Percentiles rank a stretch among this genome's conserved stretches.
These are phyloP conservation scores for Neomicropteryx cornuta DNA, from an alignment of 1,140 invertebrate species.

Conservation along the genomic window DNA sequence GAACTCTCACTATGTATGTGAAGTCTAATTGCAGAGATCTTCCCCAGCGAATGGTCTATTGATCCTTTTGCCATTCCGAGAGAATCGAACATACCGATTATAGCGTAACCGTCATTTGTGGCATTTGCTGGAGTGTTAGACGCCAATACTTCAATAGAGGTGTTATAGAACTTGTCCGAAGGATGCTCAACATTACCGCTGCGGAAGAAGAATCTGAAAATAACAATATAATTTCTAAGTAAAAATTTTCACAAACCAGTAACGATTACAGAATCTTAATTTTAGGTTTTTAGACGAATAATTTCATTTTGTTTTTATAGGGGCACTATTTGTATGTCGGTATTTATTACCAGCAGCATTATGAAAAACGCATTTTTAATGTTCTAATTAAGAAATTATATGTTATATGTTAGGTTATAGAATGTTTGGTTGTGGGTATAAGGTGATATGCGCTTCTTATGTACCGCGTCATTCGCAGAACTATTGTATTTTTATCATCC, in stretches of 20 bases:
- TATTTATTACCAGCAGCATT: neutral
- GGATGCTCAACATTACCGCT: conserved; percentile 89
- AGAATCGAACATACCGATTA: conserved; percentile 65
- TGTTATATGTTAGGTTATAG: no score
- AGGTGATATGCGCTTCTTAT: no score
- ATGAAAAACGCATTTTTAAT: neutral
- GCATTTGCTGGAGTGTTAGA: conserved; percentile 42
- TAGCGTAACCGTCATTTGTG: conserved; percentile 59
- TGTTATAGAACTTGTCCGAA: conserved; percentile 83
- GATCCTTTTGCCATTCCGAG: conserved; percentile 67
- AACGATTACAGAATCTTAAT: neutral
- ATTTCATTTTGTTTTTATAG: neutral
- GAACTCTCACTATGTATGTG: conserved; percentile 70
- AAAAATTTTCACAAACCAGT: neutral
- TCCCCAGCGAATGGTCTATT: conserved; percentile 53
- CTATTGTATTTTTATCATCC: no score
- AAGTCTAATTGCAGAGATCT: conserved; percentile 59
- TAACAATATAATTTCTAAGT: conserved; percentile 10
- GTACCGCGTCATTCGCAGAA: no score
- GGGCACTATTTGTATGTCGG: neutral
- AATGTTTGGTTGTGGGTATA: no score
- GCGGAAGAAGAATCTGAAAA: conserved; percentile 69
- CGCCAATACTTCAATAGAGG: conserved; percentile 73
- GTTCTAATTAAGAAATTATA: neutral
- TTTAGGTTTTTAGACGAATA: neutral